Conservation (phyloP, 2,797 vertebrate species). For the Sebastes iracundus region DNA sequence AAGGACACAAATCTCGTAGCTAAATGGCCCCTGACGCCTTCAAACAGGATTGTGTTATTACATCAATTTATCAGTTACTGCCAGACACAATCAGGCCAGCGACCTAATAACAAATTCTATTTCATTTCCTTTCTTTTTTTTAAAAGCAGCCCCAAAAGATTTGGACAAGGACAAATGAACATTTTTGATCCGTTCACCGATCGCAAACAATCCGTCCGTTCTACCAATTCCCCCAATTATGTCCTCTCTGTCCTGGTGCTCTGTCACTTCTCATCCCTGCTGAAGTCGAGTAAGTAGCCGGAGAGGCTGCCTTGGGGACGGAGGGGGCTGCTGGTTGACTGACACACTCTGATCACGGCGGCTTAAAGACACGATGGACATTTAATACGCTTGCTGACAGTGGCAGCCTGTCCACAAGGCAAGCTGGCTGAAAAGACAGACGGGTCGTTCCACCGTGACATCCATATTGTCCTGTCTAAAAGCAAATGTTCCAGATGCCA, state of each 20-base stretch:
- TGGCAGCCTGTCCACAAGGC: slow-evolving; percentile 25
- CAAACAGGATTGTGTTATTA: slow-evolving; percentile 10
- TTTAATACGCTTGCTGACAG: slow-evolving; percentile 60
- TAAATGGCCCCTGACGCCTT: slow-evolving; percentile 11
- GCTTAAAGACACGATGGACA: slow-evolving; percentile 57
- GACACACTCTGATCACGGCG: slow-evolving; percentile 48
- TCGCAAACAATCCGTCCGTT: slow-evolving; percentile 21
- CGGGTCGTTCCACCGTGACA: slow-evolving; percentile 14
- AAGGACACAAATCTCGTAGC: slow-evolving; percentile 35
- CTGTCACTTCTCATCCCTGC: slow-evolving; percentile 60
- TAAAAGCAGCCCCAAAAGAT: slow-evolving; percentile 17
- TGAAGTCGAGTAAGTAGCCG: slow-evolving; percentile 39
- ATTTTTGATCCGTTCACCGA: slow-evolving; percentile 35
- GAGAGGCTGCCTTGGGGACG: neutral
- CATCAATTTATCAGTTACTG: slow-evolving; percentile 20
- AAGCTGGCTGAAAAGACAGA: slow-evolving; percentile 36
- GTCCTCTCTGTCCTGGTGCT: slow-evolving; percentile 27
- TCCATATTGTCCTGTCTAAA: neutral
- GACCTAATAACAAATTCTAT: slow-evolving; percentile 11
- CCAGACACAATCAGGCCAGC: slow-evolving; percentile 18
- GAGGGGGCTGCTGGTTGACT: slow-evolving; percentile 27
- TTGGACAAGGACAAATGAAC: slow-evolving; percentile 38
- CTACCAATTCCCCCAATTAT: slow-evolving; percentile 47
- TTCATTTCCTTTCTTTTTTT: neutral
- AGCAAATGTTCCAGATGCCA: neutral